phyloP scores from a whole-genome alignment of 1,140 invertebrate genomes.

The Pantala flavescens region DNA sequence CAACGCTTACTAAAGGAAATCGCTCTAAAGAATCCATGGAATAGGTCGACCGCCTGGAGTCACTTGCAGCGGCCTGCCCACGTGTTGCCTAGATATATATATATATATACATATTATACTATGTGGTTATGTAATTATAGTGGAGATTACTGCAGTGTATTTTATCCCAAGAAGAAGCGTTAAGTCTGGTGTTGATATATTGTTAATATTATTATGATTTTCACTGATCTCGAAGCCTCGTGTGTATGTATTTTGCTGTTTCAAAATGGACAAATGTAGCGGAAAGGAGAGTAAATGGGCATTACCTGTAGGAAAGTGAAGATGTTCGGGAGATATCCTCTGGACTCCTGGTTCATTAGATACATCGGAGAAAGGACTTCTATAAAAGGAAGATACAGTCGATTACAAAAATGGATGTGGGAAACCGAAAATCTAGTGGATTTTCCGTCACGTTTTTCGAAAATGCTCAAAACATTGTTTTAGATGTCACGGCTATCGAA shows the following conservation, averaged over 20 bases:
- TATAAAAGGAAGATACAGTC: too few species aligned
- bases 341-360: too few species aligned
- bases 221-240: slow-evolving; percentile 7
- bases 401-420: too few species aligned
- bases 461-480: background rate
- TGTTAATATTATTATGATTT: slow-evolving; percentile 1
- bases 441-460: background rate
- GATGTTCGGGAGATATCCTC: too few species aligned
- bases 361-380: too few species aligned
- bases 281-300: too few species aligned
- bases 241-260: background rate
- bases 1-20: background rate
- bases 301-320: too few species aligned
- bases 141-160: slow-evolving; percentile 6
- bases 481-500: background rate
- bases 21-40: too few species aligned
- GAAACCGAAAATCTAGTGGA: too few species aligned
- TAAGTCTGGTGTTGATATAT: slow-evolving; percentile 3
- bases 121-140: slow-evolving; percentile 10
- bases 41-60: too few species aligned
- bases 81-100: background rate
- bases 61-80: background rate
- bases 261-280: background rate
- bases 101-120: slow-evolving; percentile 1
- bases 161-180: slow-evolving; percentile 3